A percentile compares a stretch with the other conserved stretches of the same genome.
Evolutionary conservation across 2,113 vertebrate species (phyloP).

Genomic region (Hydropotes inermis): DNA sequence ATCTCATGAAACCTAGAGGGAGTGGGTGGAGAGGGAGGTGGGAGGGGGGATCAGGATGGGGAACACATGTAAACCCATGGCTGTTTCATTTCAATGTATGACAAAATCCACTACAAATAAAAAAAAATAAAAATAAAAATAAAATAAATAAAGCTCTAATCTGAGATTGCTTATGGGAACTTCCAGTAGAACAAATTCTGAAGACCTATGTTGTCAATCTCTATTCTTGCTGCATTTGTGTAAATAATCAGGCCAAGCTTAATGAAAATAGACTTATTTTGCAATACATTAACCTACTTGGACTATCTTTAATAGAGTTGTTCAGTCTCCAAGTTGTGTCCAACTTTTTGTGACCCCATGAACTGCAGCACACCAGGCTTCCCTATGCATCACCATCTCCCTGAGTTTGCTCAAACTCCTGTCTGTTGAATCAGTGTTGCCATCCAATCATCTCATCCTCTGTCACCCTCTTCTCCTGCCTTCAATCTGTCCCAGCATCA

Average conservation of each 20-base stretch:
- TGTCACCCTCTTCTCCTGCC: neutral
- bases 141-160: neutral
- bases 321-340: neutral
- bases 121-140: too few species aligned
- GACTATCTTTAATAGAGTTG: neutral
- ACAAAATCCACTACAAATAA: too few species aligned
- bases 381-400: neutral
- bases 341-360: accelerated
- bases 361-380: neutral
- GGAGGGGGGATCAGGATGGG: too few species aligned
- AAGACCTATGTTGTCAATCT: neutral
- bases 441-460: neutral
- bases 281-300: neutral
- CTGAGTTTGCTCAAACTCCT: neutral
- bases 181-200: neutral
- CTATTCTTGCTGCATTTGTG: neutral
- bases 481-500: neutral
- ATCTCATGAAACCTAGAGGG: too few species aligned
- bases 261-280: neutral
- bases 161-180: neutral
- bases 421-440: neutral
- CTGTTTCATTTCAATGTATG: too few species aligned
- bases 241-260: neutral
- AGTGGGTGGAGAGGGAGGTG: too few species aligned
- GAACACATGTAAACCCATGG: too few species aligned